Evolutionary conservation across 2,888 invertebrate genomes (phyloP).

Genomic region (Erebia aethiops): DNA sequence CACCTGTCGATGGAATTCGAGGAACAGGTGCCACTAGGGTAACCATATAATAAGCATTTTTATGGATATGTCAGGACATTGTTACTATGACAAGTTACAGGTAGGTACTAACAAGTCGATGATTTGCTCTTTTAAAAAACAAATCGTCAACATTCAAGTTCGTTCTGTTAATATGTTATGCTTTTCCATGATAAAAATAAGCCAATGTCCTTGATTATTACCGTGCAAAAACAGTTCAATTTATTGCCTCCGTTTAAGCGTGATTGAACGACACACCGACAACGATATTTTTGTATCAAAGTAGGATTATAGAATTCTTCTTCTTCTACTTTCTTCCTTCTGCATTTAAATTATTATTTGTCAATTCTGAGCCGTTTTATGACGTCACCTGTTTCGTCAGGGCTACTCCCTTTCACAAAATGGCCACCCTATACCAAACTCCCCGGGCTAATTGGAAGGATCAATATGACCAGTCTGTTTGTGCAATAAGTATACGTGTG

Average conservation of each 20-base stretch:
- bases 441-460: conserved; percentile 23
- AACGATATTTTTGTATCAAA: too few relatives aligned
- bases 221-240: too few relatives aligned
- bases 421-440: conserved; percentile 6
- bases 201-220: too few relatives aligned
- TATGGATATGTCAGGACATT: not conserved
- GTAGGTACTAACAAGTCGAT: too few relatives aligned
- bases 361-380: not conserved
- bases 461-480: conserved; percentile 26
- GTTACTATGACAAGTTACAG: not conserved
- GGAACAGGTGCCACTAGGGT: conserved; percentile 24
- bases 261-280: too few relatives aligned
- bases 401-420: not conserved
- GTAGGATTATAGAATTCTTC: too few relatives aligned
- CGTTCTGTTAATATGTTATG: too few relatives aligned
- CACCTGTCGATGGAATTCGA: conserved; percentile 30
- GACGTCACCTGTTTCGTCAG: not conserved
- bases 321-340: too few relatives aligned
- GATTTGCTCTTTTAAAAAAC: too few relatives aligned
- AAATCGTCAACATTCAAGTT: not conserved
- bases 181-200: too few relatives aligned
- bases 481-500: not conserved
- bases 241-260: too few relatives aligned
- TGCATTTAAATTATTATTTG: not conserved
- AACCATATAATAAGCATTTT: not conserved